Evolutionary conservation across 2,113 vertebrate species (phyloP), one percentile per base, ranked within the genome.

Genomic region (Todiramphus chloris): DNA sequence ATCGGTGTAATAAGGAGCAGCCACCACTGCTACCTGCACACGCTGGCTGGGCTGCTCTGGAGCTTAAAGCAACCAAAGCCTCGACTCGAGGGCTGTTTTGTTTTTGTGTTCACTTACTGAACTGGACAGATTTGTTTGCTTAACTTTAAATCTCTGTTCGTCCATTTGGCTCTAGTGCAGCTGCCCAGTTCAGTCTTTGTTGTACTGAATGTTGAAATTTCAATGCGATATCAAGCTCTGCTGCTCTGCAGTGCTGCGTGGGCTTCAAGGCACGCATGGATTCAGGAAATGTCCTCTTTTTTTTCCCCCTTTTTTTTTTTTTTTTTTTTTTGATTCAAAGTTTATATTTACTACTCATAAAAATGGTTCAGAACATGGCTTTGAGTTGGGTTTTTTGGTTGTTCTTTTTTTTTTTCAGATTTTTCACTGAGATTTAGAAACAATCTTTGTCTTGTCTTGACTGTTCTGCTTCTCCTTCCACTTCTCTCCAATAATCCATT

Each of bases 1-100:
- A 56, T 33, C 3, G 0, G 0, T 18, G 23, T 35, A 17, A 4
- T 6, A 6, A 55, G 35, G 43, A 53, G 5, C 44, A 69, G 62
- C 33, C 13, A 5, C 53, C 1, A 5, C 24, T 43, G 43, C 28
- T 37, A 8, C 72, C 59, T 70, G 7, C 10, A 6, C 23, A 5
- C 4, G 1, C 21, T 58, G 60, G 5, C 63, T 51, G 55, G 73
- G 3, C 63, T 62, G 53, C 68, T 10, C 68, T 23, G n/a, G 31
- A 66, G 53, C 63, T 11, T 46, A 48, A 41, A 68, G 56, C 53
- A 87, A 73, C 58, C 51, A 56, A 35, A 87, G 85, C 73, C 83
- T 50, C 77, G 51, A 30, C 46, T 77, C 0, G 1, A 23, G 51
- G 58, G 64, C 72, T 48, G 63, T 63, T 83, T 59, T 63, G 55